Evolutionary conservation across 2,797 vertebrate species (phyloP), one percentile per base, ranked within the genome.

Genomic region (Schizopygopsis malacanthus): DNA sequence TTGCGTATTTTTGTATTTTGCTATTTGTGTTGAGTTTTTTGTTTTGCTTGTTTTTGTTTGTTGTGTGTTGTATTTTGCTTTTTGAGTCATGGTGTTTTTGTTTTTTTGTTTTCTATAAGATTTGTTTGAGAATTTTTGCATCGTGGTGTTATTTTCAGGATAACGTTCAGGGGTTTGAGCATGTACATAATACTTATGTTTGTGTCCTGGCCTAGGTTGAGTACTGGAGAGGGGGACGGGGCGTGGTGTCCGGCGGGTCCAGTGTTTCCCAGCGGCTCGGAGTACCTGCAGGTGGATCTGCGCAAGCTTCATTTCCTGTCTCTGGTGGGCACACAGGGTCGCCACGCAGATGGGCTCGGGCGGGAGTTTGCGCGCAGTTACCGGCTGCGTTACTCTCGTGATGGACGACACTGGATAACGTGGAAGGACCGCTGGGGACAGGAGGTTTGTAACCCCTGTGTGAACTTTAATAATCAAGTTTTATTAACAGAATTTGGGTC

Each of bases 311-410:
- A 97, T 92, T 95, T 98, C 88, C 92, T 99, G 91, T 96, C 98
- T 2, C 92, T 99, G 93, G 98, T 98, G 81, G 98, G 97, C 76
- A 99, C 98, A 0, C 98, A 99, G 91, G 98, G 98, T 6, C 97
- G 98, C 10, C 97, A 99, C 0, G 97, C 97, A 0, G 96, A 97
- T 0, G 98, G 98, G 6, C 96, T 96, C 0, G 98, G 98, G 20
- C 95, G 95, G 78, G 98, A 99, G 91, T 99, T 98, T 87, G 97
- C 97, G 25, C 96, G 94, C 3, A 93, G 94, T 85, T 98, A 98
- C 89, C 94, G 96, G 0, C 95, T 99, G 22, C 95, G 91, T 18
- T 98, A 98, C 91, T 98, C 97, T 80, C 93, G 98, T 1, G 97
- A 99, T 0, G 97, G 97, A 37, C 92, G 92, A 45, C 95, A 94